A percentile compares a stretch with the other conserved stretches of the same genome.
These are phyloP conservation scores for Bruchidius siliquastri DNA, from an alignment of 2,888 invertebrate genomes.

Conservation along the genomic window DNA sequence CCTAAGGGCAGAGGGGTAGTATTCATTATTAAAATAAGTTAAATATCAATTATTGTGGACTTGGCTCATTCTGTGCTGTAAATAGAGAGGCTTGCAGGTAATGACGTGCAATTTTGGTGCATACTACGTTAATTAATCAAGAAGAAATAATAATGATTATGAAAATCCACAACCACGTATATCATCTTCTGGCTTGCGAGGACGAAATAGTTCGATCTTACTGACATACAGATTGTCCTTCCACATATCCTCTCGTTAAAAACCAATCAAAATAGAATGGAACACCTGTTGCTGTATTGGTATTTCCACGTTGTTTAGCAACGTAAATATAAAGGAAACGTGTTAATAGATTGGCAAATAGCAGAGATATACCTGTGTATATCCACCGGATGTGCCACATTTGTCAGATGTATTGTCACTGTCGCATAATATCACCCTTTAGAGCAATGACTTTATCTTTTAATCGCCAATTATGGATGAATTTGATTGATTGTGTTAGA, in stretches of 20 bases:
- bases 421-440: background rate
- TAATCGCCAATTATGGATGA: background rate
- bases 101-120: too few relatives aligned
- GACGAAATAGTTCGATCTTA: too few relatives aligned
- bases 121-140: too few relatives aligned
- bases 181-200: too few relatives aligned
- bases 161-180: too few relatives aligned
- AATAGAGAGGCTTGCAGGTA: too few relatives aligned
- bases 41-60: too few relatives aligned
- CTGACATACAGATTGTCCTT: background rate
- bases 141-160: too few relatives aligned
- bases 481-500: too few relatives aligned
- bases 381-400: background rate
- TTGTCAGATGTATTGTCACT: background rate
- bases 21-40: too few relatives aligned
- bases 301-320: background rate
- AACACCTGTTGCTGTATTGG: background rate
- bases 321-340: background rate
- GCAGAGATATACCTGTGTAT: background rate
- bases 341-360: background rate
- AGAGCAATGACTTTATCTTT: background rate
- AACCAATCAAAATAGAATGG: background rate
- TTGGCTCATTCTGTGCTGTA: too few relatives aligned
- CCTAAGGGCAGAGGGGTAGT: too few relatives aligned
- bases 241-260: background rate